Percentiles rank a stretch among this genome's conserved stretches.
Conservation (phyloP, 2,113 vertebrate genomes). For the Chiloscyllium plagiosum region DNA sequence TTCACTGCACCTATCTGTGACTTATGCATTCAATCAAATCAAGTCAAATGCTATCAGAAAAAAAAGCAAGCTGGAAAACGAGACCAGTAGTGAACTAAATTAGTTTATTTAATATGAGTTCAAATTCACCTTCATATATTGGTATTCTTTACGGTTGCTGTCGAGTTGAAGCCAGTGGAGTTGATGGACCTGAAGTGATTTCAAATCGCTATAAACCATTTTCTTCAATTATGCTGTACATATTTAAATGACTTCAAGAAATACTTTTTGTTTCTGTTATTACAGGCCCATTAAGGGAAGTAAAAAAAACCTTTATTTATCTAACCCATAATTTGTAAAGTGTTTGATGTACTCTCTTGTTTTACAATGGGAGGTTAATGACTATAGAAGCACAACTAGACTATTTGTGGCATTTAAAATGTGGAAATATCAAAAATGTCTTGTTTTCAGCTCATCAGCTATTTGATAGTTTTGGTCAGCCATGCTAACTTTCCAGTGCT, state of each 20-base stretch:
- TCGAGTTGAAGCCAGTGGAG: background rate
- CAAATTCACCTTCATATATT: background rate
- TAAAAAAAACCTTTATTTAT: background rate
- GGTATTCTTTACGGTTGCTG: too few species aligned
- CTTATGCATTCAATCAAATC: slow-evolving; percentile 8
- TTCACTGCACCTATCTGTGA: slow-evolving; percentile 5
- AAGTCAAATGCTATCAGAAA: background rate
- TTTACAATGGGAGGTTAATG: background rate
- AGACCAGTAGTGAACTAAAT: background rate
- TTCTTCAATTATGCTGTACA: too few species aligned
- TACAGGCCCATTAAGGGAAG: background rate
- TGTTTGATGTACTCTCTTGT: background rate
- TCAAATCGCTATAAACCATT: background rate
- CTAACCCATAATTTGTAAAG: background rate
- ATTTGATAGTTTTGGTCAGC: background rate
- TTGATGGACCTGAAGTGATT: background rate
- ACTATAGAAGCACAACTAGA: too few species aligned
- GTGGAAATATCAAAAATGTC: background rate
- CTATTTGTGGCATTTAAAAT: background rate
- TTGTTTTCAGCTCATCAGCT: background rate
- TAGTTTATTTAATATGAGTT: background rate
- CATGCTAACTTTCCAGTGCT: background rate
- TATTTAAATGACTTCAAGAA: background rate
- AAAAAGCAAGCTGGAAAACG: background rate
- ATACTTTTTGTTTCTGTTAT: background rate